phyloP scores from a whole-genome alignment of 2,888 invertebrate species.

The Rotaria socialis region DNA sequence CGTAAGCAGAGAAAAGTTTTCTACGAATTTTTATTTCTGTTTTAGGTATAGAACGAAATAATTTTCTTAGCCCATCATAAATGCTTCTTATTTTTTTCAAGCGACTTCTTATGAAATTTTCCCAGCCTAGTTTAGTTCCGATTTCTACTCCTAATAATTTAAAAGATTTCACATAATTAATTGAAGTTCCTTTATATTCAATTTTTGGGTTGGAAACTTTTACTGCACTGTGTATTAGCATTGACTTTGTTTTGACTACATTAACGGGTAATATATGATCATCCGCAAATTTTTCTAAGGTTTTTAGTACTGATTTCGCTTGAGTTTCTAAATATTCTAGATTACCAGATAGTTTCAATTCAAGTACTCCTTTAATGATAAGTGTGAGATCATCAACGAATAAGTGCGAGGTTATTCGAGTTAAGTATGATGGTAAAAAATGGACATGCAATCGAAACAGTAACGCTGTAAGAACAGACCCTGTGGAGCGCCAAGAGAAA shows the following conservation, averaged over 20 bases:
- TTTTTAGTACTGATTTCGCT: background rate
- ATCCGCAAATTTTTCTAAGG: background rate
- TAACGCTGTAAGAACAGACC: no score
- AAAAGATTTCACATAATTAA: background rate
- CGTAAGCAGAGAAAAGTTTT: slow-evolving; percentile 19
- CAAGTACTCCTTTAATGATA: background rate
- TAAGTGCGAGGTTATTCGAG: background rate
- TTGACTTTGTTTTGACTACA: background rate
- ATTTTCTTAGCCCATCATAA: background rate
- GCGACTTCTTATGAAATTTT: background rate
- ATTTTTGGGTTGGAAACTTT: background rate
- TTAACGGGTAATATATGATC: background rate
- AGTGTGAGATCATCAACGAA: background rate
- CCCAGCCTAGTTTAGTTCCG: background rate
- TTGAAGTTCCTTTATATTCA: background rate
- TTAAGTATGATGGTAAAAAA: background rate
- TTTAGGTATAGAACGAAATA: no score
- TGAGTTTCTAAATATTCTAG: background rate
- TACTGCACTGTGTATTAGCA: background rate
- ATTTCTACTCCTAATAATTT: background rate
- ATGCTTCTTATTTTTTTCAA: background rate
- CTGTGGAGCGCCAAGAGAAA: no score
- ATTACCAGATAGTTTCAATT: background rate
- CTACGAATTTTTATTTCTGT: background rate
- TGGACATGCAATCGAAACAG: background rate